Evolutionary conservation across 2,113 vertebrate genomes (phyloP), one percentile per base, ranked within the genome.

Genomic region (Perognathus longimembris): DNA sequence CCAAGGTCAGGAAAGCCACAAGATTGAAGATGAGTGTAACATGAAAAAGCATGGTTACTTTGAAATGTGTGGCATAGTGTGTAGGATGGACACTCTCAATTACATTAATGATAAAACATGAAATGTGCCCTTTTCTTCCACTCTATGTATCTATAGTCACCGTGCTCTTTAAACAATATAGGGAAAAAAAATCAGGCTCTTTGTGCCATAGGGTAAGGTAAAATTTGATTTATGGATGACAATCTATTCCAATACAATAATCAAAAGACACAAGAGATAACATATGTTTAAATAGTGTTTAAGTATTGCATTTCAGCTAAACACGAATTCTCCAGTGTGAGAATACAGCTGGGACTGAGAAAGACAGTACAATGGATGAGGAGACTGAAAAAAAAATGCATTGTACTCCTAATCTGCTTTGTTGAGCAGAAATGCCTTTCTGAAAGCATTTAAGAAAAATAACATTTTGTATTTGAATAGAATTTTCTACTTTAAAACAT

Each of bases 21-120:
- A 93, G 79, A 96, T 32, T 77, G 85, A 93, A 89, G 45, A 93
- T 77, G 67, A 89, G 64, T 32, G 92, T 69, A 94, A 91, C 17
- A 18, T 54, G 5, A 82, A 95, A 32, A 86, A 34, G 8, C 81
- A 5, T 36, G 67, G 42, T 75, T 70, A 70, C 12, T 82, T 73
- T 66, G n/a, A 22, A 92, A 71, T 69, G 90, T 90, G 69, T 17
- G 57, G 0, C 74, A 38, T 61, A 93, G 67, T 76, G 76, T 89
- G 40, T n/a, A 92, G 45, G 7, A 12, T 95, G 34, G 64, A 30
- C 9, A 88, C 91, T 74, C 85, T 45, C 26, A 76, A n/a, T 94
- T 90, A 17, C 2, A 54, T 4, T 30, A n/a, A 12, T 92, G 61
- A 82, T 80, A 92, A 91, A 78, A 96, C 75, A 17, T 42, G 18